Percentiles rank a stretch among this genome's conserved stretches.
Conservation (phyloP, 92 coral and sea anemone species). For the Heteractis magnifica region DNA sequence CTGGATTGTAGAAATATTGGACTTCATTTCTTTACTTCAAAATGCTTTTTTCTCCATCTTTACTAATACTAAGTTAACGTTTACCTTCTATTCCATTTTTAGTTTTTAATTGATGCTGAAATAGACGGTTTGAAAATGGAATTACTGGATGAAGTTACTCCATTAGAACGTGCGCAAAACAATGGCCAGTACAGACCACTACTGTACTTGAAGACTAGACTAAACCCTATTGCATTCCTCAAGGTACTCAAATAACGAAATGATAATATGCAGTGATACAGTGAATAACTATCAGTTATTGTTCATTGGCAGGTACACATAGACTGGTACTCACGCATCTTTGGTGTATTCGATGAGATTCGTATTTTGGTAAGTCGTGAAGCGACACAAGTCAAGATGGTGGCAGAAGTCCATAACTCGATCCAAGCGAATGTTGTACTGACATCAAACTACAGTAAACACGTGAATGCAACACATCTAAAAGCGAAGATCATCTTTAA, state of each 20-base stretch:
- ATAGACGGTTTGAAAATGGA: slow-evolving; percentile 47
- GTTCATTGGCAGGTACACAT: slow-evolving; percentile 57
- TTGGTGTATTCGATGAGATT: slow-evolving; percentile 88
- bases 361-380: slow-evolving; percentile 77
- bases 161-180: slow-evolving; percentile 32
- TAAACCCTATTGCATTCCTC: slow-evolving; percentile 79
- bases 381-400: slow-evolving; percentile 64
- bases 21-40: not conserved
- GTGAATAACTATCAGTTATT: not conserved
- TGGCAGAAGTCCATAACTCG: slow-evolving; percentile 69
- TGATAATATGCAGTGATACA: not conserved
- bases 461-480: slow-evolving; percentile 75
- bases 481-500: slow-evolving; percentile 74
- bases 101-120: slow-evolving; percentile 89
- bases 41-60: not conserved
- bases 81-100: not conserved
- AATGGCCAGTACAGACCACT: slow-evolving; percentile 55
- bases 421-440: slow-evolving; percentile 71
- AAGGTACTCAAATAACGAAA: slow-evolving; percentile 52
- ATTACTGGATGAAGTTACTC: slow-evolving; percentile 56
- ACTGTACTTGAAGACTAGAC: slow-evolving; percentile 76
- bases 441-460: slow-evolving; percentile 79
- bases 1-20: too few relatives aligned
- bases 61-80: not conserved
- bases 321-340: slow-evolving; percentile 76